Evolutionary conservation across 2,113 vertebrate species (phyloP).

Genomic region (Oryzias melastigma): DNA sequence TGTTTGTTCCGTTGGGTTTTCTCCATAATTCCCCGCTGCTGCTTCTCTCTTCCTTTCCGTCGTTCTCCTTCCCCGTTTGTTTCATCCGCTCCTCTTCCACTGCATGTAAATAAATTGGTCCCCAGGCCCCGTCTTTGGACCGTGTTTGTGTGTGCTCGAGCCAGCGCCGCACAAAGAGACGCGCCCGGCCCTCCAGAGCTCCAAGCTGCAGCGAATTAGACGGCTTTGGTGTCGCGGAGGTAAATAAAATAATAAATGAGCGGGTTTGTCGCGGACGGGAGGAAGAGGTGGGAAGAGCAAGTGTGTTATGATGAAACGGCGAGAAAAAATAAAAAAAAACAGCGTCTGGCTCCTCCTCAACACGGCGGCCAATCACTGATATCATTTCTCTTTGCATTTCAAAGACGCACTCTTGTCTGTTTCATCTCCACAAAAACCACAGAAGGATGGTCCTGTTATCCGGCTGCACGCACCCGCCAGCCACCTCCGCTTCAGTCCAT

Average conservation of each 20-base stretch:
- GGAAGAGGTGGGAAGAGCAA: conserved; percentile 10
- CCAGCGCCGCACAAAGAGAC: conserved; percentile 18
- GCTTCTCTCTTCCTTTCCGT: conserved; percentile 43
- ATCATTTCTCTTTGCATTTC: conserved; percentile 74
- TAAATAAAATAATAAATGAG: conserved; percentile 70
- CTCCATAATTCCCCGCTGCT: conserved; percentile 57
- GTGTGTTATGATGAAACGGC: conserved; percentile 66
- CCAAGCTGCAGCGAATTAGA: conserved; percentile 53
- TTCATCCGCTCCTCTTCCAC: conserved; percentile 63
- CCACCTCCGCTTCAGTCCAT: conserved; percentile 53
- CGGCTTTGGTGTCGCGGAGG: conserved; percentile 49
- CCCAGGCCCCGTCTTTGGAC: conserved; percentile 53
- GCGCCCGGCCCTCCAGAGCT: conserved; percentile 47
- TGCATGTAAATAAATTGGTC: conserved; percentile 81
- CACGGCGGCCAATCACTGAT: conserved; percentile 57
- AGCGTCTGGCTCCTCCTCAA: conserved; percentile 43
- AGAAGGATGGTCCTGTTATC: conserved; percentile 54
- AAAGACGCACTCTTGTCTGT: conserved; percentile 72
- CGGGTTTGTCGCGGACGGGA: conserved; percentile 16
- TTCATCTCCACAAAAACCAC: conserved; percentile 61
- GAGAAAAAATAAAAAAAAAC: conserved; percentile 43
- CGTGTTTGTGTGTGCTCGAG: conserved; percentile 12
- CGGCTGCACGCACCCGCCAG: conserved; percentile 23
- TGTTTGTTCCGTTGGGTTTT: conserved; percentile 51
- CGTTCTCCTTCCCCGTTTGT: conserved; percentile 42